Conservation (phyloP, 2,797 vertebrate species). For the Chaunax sp. region DNA sequence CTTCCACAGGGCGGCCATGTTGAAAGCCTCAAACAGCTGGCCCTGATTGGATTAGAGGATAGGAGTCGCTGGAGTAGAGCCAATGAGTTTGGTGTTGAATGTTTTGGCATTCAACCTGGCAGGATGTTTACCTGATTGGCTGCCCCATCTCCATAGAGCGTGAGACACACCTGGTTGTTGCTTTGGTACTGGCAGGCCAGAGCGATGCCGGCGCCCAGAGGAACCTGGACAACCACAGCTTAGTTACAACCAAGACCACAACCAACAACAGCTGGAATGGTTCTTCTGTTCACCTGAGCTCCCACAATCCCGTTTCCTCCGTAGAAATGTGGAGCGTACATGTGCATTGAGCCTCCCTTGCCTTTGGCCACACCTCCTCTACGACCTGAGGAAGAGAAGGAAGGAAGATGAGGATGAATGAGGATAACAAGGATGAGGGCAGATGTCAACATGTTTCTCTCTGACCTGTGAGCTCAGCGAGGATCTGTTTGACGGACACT, state of each 20-base stretch:
- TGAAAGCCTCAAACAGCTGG: constrained; percentile 95
- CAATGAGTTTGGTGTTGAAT: too few species aligned
- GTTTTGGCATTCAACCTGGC: too few species aligned
- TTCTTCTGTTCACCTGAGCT: constrained; percentile 87
- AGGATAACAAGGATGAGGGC: background rate
- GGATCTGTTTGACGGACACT: constrained; percentile 87
- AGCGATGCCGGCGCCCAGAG: constrained; percentile 93
- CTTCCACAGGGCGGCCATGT: constrained; percentile 97
- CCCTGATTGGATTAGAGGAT: constrained; percentile 80
- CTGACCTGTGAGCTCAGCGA: constrained; percentile 94
- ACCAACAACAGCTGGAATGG: too few species aligned
- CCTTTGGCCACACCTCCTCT: constrained; percentile 92
- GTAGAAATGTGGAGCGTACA: constrained; percentile 93
- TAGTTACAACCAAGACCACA: background rate
- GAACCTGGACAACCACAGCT: constrained; percentile 82
- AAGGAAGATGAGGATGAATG: accelerated
- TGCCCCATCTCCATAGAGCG: constrained; percentile 95
- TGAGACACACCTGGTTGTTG: constrained; percentile 89
- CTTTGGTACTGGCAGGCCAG: constrained; percentile 93
- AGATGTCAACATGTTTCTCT: background rate
- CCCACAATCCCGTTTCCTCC: constrained; percentile 98
- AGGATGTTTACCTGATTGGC: constrained; percentile 89
- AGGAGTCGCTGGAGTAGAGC: accelerated
- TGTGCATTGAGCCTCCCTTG: constrained; percentile 97
- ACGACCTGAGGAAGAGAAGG: constrained; percentile 79